These are phyloP conservation scores for Hypsopygia costalis DNA, from an alignment of 2,888 invertebrate genomes.

Conservation along the genomic window DNA sequence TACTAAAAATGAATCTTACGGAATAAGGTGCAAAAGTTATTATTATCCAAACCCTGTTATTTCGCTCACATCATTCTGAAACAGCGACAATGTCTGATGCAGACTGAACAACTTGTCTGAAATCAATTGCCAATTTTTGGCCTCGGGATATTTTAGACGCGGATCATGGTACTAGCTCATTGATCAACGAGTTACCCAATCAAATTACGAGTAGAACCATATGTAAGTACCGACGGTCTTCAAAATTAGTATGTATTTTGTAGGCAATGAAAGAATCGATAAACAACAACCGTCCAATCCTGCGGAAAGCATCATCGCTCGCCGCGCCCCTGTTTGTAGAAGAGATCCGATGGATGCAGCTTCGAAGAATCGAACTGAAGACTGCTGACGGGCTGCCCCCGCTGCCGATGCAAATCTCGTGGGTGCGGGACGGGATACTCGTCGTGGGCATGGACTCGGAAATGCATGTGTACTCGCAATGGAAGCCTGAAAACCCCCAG, in stretches of 20 bases:
- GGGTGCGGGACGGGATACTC: conserved; percentile 98
- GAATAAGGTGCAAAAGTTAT: too few relatives aligned
- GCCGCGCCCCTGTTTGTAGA: conserved; percentile 94
- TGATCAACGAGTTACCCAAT: too few relatives aligned
- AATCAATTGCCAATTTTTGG: too few relatives aligned
- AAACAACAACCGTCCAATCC: conserved; percentile 89
- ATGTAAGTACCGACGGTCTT: too few relatives aligned
- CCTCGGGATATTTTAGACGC: too few relatives aligned
- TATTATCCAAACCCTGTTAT: too few relatives aligned
- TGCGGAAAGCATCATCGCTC: conserved; percentile 94
- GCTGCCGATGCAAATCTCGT: conserved; percentile 98
- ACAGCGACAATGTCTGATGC: too few relatives aligned
- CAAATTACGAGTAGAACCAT: too few relatives aligned
- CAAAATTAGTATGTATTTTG: conserved; percentile 8
- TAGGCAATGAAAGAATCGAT: conserved; percentile 92
- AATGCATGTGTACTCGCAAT: conserved; percentile 99
- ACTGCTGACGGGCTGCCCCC: conserved; percentile 98
- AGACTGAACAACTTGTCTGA: too few relatives aligned
- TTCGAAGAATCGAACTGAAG: conserved; percentile 92
- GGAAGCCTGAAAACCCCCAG: conserved; percentile 87
- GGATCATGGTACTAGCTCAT: too few relatives aligned
- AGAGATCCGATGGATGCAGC: conserved; percentile 98
- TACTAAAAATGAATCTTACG: too few relatives aligned
- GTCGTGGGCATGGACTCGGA: conserved; percentile 99
- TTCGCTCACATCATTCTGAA: too few relatives aligned